Evolutionary conservation across 2,888 invertebrate genomes (phyloP), one percentile per base, ranked within the genome.

Genomic region (Dasypogon diadema): DNA sequence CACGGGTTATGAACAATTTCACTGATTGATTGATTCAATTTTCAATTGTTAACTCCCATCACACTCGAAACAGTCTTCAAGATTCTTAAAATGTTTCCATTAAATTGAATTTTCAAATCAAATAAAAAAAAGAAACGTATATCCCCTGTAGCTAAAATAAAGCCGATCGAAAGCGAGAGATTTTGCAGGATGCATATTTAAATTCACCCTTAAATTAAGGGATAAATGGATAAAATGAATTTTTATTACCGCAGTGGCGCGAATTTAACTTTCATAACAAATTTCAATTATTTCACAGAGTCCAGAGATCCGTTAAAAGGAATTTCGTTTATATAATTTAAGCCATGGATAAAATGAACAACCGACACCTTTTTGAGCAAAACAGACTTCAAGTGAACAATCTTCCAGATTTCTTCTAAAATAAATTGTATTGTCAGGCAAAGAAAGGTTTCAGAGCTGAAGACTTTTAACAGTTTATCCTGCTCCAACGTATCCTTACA

Each of bases 31-130:
- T 34, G 24, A 26, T 30, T 26, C 58, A 58, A 58, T 26, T 58
- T 30, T 58, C 3, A 30, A 30, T 30, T 58, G 58, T 58, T 58
- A 58, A 58, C 58, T 58, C 26, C 58, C 16, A 58, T 30, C 16
- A 30, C 16, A 58, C 58, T 58, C 30, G 58, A 58, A 58, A 30
- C 30, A 24, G 34, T 34, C 26, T 58, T 24, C 6, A 26, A 30
- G 58, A 58, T 58, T 58, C 58, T 58, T 16, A 26, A 58, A 58
- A 58, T 58, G 58, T 58, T 58, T 58, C 58, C 58, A 58, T 30
- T 30, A 58, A 58, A 58, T 58, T 58, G 26, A 58, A 26, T 58
- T 58, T 58, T 16, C n/a, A 58, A 58, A 26, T 58, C n/a, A n/a
- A n/a, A n/a, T n/a, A n/a, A n/a, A n/a, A n/a, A n/a, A n/a, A 30